Evolutionary conservation across 2,888 invertebrate species (phyloP).

Genomic region (Brassicogethes aeneus): DNA sequence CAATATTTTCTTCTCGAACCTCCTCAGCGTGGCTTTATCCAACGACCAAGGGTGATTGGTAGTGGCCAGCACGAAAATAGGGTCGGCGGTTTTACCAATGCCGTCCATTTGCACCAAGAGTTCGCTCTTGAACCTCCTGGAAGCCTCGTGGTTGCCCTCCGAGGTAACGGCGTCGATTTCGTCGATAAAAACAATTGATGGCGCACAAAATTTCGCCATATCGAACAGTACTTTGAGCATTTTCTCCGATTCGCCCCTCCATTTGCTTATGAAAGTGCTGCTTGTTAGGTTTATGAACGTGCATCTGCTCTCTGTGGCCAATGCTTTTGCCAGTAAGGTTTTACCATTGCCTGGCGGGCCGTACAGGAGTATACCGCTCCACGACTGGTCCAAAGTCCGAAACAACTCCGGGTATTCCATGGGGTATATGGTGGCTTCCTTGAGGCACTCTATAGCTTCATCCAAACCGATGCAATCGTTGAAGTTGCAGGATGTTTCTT

Average conservation of each 20-base stretch:
- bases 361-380: slow-evolving; percentile 62
- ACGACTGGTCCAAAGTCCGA: slow-evolving; percentile 60
- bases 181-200: slow-evolving; percentile 87
- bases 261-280: slow-evolving; percentile 86
- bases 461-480: slow-evolving; percentile 70
- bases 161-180: slow-evolving; percentile 83
- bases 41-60: slow-evolving; percentile 93
- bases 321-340: slow-evolving; percentile 81
- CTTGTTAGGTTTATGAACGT: slow-evolving; percentile 89
- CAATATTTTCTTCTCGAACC: slow-evolving; percentile 79
- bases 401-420: slow-evolving; percentile 65
- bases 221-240: slow-evolving; percentile 83
- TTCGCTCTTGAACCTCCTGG: slow-evolving; percentile 81
- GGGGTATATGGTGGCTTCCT: slow-evolving; percentile 82
- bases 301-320: slow-evolving; percentile 67
- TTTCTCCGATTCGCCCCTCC: slow-evolving; percentile 94
- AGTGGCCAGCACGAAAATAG: slow-evolving; percentile 75
- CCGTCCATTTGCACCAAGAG: slow-evolving; percentile 83
- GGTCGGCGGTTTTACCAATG: slow-evolving; percentile 48
- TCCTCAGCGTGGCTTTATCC: slow-evolving; percentile 76
- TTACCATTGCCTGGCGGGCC: slow-evolving; percentile 74
- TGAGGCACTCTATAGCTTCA: slow-evolving; percentile 64
- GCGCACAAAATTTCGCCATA: slow-evolving; percentile 67
- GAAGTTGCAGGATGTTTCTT: slow-evolving; percentile 54
- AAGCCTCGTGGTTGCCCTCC: slow-evolving; percentile 70